Conservation (phyloP, 1,140 invertebrate species). For the Anastatus disparis region DNA sequence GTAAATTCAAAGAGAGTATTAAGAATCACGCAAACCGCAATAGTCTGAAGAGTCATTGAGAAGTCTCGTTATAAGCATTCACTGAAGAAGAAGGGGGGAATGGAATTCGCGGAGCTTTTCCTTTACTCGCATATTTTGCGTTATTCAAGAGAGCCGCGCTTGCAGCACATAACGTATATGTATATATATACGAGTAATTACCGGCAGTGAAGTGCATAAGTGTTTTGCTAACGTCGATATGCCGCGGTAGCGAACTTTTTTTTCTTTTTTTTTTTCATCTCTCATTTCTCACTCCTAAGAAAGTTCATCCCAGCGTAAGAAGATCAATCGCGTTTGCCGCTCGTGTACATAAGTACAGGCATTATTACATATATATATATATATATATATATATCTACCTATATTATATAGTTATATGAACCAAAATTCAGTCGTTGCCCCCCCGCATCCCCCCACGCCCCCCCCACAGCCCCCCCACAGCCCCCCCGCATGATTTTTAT, state of each 20-base stretch:
- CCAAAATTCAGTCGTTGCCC: too few species aligned
- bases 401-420: too few species aligned
- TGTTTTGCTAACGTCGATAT: neutral
- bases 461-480: too few species aligned
- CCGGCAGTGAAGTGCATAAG: neutral
- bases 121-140: neutral
- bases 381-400: too few species aligned
- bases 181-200: conserved; percentile 28
- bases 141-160: neutral
- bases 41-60: conserved; percentile 11
- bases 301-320: conserved; percentile 1
- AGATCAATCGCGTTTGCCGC: conserved; percentile 38
- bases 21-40: too few species aligned
- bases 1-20: too few species aligned
- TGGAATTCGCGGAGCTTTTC: neutral
- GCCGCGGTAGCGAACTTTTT: neutral
- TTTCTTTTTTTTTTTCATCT: too few species aligned
- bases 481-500: too few species aligned
- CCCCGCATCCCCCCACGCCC: neutral
- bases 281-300: neutral
- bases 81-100: neutral
- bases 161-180: too few species aligned
- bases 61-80: neutral
- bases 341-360: neutral
- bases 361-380: neutral